Evolutionary conservation across 2,113 vertebrate genomes (phyloP), one percentile per base, ranked within the genome.

Genomic region (Boulengeromyrus knoepffleri): DNA sequence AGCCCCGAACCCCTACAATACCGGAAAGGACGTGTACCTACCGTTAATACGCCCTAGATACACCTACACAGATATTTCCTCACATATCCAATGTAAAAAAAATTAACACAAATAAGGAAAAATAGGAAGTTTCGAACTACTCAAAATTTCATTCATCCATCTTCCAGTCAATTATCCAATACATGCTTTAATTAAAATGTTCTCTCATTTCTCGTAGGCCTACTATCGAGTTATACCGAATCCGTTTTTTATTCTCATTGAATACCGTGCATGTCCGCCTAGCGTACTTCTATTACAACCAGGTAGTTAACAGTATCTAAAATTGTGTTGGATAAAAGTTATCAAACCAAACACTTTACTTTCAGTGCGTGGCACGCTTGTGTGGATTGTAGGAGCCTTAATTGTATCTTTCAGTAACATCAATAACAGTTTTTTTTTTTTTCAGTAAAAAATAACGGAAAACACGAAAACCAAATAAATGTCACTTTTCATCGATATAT

Each of bases 381-480:
- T 70, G 62, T 31, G 1, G 62, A 77, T 36, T 77, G 10, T 39
- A 39, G 31, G 12, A 70, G n/a, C 62, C 12, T 70, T 36, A 70
- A n/a, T 0, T 10, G 9, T 70, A 31, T 70, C 62, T 70, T 70
- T 70, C 13, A 31, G 15, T 77, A 77, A 42, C 2, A 42, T 39
- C 31, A 36, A 42, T 90, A 80, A 39, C 36, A 39, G 36, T 39
- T 39, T 2, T 39, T 39, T 39, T 36, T 39, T 39, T 39, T 39
- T 39, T 39, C 89, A 90, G 66, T 87, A 87, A 84, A 74, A 53
- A 77, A 85, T 19, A 86, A 77, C 42, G 19, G 31, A 17, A 27
- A 39, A 49, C 13, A 19, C 9, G n/a, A 27, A 66, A 66, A 66
- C 0, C 62, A 66, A 27, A 84, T 17, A 42, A 39, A 77, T 39